Base-by-base conservation (phyloP, 2,888 invertebrate species). In the Autographa pulchrina region DNA sequence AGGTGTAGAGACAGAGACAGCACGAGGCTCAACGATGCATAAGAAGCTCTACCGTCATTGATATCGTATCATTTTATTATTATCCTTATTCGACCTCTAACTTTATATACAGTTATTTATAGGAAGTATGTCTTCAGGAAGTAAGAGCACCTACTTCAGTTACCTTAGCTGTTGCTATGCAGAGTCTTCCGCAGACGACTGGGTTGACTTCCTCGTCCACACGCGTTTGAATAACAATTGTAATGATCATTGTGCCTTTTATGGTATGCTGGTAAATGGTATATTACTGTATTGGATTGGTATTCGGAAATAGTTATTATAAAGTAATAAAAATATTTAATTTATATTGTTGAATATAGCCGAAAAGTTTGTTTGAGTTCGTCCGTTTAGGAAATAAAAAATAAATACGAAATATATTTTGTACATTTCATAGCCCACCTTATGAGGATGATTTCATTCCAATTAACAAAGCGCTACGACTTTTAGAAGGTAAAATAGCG, bases 91-190 rank as follows among this genome's bases (percentile, higher is more conserved):
- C 18, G 31, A 18, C 31, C 62, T 32, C 32, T n/a, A 48, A 20
- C 62, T n/a, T n/a, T 60, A 7, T n/a, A 48, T n/a, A n/a, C n/a
- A n/a, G 6, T 18, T 18, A 18, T 54, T 5, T 5, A 18, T 20
- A 79, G 80, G 80, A 75, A 80, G 67, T 75, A 9, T 38, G 64
- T 25, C 20, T 0, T 59, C 43, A 79, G 77, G 77, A 77, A 79
- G 64, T 70, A 18, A 38, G 31, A 32, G 32, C 14, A 38, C 16
- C 9, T 20, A 25, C 14, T 20, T n/a, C 52, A 31, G 62, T 32
- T 11, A n/a, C 14, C n/a, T 66, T 5, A 13, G 14, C 32, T 20
- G 77, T 80, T 80, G 58, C 76, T 11, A 72, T 0, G 76, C 65
- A 13, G 9, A 6, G 60, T 6, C 0, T 43, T 54, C n/a, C 20